phyloP scores from a whole-genome alignment of 2,797 vertebrate genomes.

The Sternotherus odoratus region DNA sequence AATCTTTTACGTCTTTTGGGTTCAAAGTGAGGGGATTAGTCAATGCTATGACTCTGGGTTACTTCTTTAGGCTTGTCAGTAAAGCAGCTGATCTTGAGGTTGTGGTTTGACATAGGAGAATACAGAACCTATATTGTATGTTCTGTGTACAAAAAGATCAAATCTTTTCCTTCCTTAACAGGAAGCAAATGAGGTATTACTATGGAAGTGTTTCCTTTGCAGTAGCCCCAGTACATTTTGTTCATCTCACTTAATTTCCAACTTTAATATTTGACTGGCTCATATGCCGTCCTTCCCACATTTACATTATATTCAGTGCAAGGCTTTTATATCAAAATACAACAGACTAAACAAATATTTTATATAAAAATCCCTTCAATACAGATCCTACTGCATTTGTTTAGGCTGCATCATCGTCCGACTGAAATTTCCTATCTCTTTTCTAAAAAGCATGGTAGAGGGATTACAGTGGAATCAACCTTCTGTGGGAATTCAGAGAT shows the following conservation, averaged over 20 bases:
- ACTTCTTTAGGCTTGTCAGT: background rate
- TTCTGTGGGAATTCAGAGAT: background rate
- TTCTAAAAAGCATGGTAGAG: background rate
- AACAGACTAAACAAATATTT: background rate
- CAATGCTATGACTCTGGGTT: background rate
- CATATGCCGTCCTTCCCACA: background rate
- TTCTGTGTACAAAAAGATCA: background rate
- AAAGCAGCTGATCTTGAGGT: background rate
- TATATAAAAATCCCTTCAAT: background rate
- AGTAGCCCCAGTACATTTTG: background rate
- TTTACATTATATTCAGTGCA: background rate
- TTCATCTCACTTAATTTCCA: background rate
- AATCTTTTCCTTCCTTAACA: background rate
- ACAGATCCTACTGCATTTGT: background rate
- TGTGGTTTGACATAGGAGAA: background rate
- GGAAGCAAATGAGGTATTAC: background rate
- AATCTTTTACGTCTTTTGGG: background rate
- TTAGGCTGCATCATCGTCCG: background rate
- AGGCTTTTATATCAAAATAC: background rate
- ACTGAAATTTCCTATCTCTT: background rate
- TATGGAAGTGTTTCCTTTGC: background rate
- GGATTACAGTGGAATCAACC: background rate
- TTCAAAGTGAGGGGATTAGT: background rate
- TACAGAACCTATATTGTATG: background rate
- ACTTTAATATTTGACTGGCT: background rate